A percentile compares a stretch with the other conserved stretches of the same genome.
These are phyloP conservation scores for Cirrhinus molitorella DNA, from an alignment of 2,797 vertebrate genomes.

Conservation along the genomic window DNA sequence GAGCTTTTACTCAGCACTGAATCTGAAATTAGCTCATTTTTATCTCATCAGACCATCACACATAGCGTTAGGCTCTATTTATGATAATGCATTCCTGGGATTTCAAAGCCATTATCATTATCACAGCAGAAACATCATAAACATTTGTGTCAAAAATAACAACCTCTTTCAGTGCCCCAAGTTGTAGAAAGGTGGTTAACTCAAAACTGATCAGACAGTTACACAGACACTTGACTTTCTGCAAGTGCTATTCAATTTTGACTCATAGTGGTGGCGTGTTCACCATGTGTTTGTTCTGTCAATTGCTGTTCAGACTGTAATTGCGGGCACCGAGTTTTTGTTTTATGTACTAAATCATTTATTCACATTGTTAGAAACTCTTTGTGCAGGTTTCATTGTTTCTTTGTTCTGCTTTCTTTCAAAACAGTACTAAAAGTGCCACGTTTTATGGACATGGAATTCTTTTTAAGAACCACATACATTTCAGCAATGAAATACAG, in stretches of 20 bases:
- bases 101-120: slow-evolving; percentile 42
- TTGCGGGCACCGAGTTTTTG: background rate
- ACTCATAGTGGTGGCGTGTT: slow-evolving; percentile 12
- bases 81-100: slow-evolving; percentile 37
- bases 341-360: slow-evolving; percentile 11
- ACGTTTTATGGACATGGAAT: background rate
- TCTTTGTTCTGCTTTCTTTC: background rate
- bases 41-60: slow-evolving; percentile 40
- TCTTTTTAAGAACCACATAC: background rate
- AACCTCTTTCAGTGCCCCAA: background rate
- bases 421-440: background rate
- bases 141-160: slow-evolving; percentile 31
- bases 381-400: background rate
- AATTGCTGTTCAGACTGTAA: slow-evolving; percentile 4
- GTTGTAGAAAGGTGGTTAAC: slow-evolving; percentile 33
- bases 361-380: background rate
- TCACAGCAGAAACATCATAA: slow-evolving; percentile 44
- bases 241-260: slow-evolving; percentile 36
- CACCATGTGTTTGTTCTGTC: slow-evolving; percentile 34
- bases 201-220: slow-evolving; percentile 34
- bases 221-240: slow-evolving; percentile 41
- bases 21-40: slow-evolving; percentile 47
- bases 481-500: background rate
- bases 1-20: slow-evolving; percentile 36
- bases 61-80: slow-evolving; percentile 34